Evolutionary conservation across 2,888 invertebrate species (phyloP).

Genomic region (Amaurobius ferox): DNA sequence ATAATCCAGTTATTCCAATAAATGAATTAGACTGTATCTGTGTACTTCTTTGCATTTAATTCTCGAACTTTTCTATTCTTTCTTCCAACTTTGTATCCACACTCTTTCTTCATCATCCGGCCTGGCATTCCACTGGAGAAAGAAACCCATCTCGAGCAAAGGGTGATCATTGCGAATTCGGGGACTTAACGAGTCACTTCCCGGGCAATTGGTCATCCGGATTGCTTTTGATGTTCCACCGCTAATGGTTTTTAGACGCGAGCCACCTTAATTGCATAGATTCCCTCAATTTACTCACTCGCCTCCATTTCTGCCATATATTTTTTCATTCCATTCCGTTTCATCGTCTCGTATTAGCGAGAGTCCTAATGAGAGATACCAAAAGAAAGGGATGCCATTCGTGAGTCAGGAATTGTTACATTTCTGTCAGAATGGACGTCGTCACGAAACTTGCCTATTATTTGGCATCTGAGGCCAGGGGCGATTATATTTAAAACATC

Average conservation of each 20-base stretch:
- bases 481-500: too few relatives aligned
- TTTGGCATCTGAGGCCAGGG: too few relatives aligned
- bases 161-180: slow-evolving; percentile 11
- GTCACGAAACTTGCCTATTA: too few relatives aligned
- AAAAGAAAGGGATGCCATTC: not conserved
- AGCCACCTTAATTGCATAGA: slow-evolving; percentile 66
- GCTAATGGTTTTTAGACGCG: slow-evolving; percentile 63
- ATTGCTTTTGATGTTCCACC: slow-evolving; percentile 45
- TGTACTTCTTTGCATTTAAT: too few relatives aligned
- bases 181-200: slow-evolving; percentile 49
- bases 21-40: too few relatives aligned
- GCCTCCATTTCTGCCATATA: not conserved
- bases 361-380: not conserved
- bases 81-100: too few relatives aligned
- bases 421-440: not conserved
- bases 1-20: too few relatives aligned
- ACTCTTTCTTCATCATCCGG: not conserved
- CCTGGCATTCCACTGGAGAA: not conserved
- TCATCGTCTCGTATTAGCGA: not conserved
- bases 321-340: slow-evolving; percentile 5
- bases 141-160: not conserved
- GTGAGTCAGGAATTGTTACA: not conserved
- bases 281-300: slow-evolving; percentile 56
- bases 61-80: too few relatives aligned
- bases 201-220: slow-evolving; percentile 44